A percentile compares a stretch with the other conserved stretches of the same genome.
Evolutionary conservation across 2,888 invertebrate genomes (phyloP).

Genomic region (Nezara viridula): DNA sequence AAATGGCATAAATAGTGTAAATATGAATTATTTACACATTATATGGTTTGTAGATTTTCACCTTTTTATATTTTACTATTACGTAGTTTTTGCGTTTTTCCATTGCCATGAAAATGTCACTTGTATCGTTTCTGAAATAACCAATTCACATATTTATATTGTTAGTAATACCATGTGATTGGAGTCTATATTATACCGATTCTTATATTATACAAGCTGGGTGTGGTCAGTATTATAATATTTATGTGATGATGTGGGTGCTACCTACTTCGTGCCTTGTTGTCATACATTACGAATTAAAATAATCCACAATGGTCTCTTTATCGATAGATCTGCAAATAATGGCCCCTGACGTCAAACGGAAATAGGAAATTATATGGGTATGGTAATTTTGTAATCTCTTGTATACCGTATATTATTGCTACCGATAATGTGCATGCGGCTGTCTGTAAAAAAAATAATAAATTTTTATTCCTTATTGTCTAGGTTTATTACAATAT

Average conservation of each 20-base stretch:
- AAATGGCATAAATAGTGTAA: too few relatives aligned
- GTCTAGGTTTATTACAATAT: too few relatives aligned
- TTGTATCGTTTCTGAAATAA: too few relatives aligned
- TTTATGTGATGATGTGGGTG: not conserved
- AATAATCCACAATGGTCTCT: constrained; percentile 1
- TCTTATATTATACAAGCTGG: too few relatives aligned
- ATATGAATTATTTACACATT: too few relatives aligned
- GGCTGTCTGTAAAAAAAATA: not conserved
- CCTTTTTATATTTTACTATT: too few relatives aligned
- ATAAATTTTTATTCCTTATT: too few relatives aligned
- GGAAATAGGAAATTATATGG: not conserved
- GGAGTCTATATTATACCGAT: too few relatives aligned
- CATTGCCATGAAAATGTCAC: too few relatives aligned
- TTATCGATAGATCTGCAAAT: constrained; percentile 1
- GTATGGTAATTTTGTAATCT: not conserved
- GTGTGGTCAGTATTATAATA: not conserved
- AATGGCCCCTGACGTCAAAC: not conserved
- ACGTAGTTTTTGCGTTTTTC: too few relatives aligned
- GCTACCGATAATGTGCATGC: not conserved
- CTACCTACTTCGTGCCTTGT: not conserved
- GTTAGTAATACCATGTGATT: not conserved
- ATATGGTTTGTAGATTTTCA: too few relatives aligned
- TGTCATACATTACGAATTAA: not conserved
- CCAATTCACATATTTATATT: not conserved
- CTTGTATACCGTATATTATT: not conserved